Percentiles rank a stretch among this genome's conserved stretches.
Evolutionary conservation across 2,113 vertebrate genomes (phyloP).

Genomic region (Craseonycteris thonglongyai): DNA sequence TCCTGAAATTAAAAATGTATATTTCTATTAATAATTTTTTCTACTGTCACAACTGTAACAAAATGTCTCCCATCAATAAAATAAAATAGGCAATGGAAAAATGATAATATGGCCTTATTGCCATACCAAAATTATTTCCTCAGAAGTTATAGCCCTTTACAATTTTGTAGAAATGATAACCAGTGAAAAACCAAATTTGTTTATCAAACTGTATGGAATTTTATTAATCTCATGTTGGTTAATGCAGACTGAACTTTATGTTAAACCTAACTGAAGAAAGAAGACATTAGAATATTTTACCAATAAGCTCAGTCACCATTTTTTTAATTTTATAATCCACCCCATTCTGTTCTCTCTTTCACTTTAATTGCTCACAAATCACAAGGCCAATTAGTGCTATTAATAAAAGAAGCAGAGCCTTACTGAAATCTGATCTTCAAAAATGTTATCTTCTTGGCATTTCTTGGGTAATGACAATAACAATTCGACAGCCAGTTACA

Average conservation of each 20-base stretch:
- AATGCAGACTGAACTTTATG: neutral
- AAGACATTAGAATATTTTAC: neutral
- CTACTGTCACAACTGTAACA: neutral
- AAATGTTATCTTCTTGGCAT: neutral
- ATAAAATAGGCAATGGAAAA: neutral
- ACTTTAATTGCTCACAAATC: neutral
- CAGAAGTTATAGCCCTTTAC: neutral
- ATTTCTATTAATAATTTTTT: neutral
- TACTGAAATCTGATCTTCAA: neutral
- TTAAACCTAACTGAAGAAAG: neutral
- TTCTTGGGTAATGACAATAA: neutral
- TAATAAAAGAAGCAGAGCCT: neutral
- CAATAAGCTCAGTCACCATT: neutral
- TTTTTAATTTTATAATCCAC: neutral
- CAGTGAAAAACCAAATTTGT: neutral
- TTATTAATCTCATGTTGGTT: neutral
- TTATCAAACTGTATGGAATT: neutral
- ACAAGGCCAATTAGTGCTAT: neutral
- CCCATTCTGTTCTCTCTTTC: neutral
- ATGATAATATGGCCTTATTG: neutral
- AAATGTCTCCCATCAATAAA: neutral
- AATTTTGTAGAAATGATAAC: constrained; percentile 1
- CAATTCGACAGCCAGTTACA: neutral
- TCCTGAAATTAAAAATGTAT: neutral
- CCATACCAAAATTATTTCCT: neutral